phyloP scores from a whole-genome alignment of 2,888 invertebrate genomes.

The Cylindroiulus punctatus region DNA sequence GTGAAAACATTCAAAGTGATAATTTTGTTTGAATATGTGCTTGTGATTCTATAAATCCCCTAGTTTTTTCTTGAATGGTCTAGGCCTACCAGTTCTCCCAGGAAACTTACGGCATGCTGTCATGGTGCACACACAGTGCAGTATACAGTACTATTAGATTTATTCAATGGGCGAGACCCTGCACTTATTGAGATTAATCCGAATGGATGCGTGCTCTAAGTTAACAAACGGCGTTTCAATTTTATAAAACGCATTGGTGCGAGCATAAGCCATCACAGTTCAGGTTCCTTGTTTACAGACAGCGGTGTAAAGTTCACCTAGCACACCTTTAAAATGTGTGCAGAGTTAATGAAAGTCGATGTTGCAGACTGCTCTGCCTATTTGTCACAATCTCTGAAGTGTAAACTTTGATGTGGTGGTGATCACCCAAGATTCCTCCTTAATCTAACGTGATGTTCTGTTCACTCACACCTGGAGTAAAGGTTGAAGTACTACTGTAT shows the following conservation, averaged over 20 bases:
- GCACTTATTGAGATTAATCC: slow-evolving; percentile 42
- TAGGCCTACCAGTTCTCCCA: too few relatives aligned
- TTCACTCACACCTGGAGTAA: too few relatives aligned
- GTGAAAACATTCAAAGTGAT: too few relatives aligned
- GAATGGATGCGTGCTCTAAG: neutral
- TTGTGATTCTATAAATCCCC: too few relatives aligned
- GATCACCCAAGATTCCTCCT: too few relatives aligned
- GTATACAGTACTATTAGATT: neutral
- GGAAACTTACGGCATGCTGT: neutral
- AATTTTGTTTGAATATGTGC: too few relatives aligned
- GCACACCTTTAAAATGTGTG: neutral
- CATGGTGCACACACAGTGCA: neutral
- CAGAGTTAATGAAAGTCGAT: neutral
- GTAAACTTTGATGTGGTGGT: neutral
- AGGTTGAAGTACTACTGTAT: too few relatives aligned
- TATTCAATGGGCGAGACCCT: neutral
- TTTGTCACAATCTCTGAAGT: neutral
- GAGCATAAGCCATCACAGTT: neutral
- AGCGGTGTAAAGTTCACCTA: neutral
- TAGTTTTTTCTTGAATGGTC: too few relatives aligned
- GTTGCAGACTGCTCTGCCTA: neutral
- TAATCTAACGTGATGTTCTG: too few relatives aligned
- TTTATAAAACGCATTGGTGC: neutral
- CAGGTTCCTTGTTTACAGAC: neutral
- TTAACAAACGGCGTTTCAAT: neutral